Base-by-base conservation (phyloP, 2,888 invertebrate genomes). In the Drosophila differens region DNA sequence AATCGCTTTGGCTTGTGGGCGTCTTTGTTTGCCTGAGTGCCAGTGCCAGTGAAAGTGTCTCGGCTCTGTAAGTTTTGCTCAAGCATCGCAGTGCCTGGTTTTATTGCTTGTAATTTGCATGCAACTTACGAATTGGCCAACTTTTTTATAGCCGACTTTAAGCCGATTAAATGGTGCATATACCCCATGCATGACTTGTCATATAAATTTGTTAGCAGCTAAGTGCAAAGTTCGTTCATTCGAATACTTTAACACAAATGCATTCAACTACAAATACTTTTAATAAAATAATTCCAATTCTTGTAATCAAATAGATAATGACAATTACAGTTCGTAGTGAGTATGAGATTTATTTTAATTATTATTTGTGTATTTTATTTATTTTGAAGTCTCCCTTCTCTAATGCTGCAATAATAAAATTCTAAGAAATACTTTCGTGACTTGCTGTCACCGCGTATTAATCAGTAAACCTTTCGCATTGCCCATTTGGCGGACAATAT, bases 101-200 rank as follows among this genome's bases (percentile, higher is more conserved):
- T 87, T 90, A 87, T 87, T 81, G 82, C 90, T 71, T 82, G 89
- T 88, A 85, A 87, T 87, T 87, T 87, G 90, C 90, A 87, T 87
- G 85, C 87, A 85, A 85, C 85, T 82, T 79, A 72, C 70, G 82
- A 69, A 62, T 76, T 72, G 82, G 49, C 54, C 70, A 81, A 79
- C 67, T 82, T 74, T 73, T 81, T 90, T 90, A 88, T 88, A 58
- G 79, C 22, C 71, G 70, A 65, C 81, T 88, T 82, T 70, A 85
- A 88, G 86, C 62, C 74, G 68, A 74, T 79, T 71, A 81, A 90
- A 90, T 88, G 83, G 69, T 70, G 85, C 88, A 73, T 83, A 70
- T 49, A 41, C 53, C 62, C 70, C 70, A 71, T 70, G 73, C 69
- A 65, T 79, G 87, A 81, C 57, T 76, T 78, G 53, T 39, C 60